These are phyloP conservation scores for Oncorhynchus nerka DNA, from an alignment of 2,113 vertebrate genomes.

Conservation along the genomic window DNA sequence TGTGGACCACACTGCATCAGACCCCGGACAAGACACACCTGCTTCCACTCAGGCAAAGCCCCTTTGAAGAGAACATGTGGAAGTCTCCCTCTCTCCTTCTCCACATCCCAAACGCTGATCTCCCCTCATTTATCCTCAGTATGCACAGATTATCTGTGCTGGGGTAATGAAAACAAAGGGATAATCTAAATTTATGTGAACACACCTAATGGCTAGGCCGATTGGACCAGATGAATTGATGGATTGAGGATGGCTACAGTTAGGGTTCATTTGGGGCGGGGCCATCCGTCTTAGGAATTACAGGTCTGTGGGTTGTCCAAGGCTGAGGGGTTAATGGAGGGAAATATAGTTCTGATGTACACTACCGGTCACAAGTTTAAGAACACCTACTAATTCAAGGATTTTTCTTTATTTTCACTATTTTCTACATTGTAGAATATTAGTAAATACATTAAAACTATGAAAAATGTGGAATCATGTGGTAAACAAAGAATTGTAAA, in stretches of 20 bases:
- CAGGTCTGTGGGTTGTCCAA: constrained; percentile 49
- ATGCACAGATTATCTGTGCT: constrained; percentile 67
- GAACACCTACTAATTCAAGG: too few species aligned
- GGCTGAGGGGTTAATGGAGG: constrained; percentile 42
- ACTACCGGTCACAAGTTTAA: too few species aligned
- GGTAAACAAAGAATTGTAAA: too few species aligned
- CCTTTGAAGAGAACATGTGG: constrained; percentile 66
- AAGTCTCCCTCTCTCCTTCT: constrained; percentile 42
- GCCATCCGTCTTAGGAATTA: constrained; percentile 64
- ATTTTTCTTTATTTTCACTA: too few species aligned
- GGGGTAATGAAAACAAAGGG: constrained; percentile 66
- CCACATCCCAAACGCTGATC: constrained; percentile 22
- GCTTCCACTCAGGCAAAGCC: constrained; percentile 64
- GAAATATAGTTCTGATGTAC: constrained; percentile 38
- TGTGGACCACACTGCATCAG: constrained; percentile 46
- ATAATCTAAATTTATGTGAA: constrained; percentile 67
- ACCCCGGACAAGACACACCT: constrained; percentile 60
- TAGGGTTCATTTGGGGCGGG: constrained; percentile 34
- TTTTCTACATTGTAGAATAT: too few species aligned
- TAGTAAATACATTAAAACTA: too few species aligned
- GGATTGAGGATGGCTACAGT: constrained; percentile 48
- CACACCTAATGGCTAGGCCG: constrained; percentile 54
- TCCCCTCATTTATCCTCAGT: constrained; percentile 61
- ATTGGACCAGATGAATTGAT: constrained; percentile 39
- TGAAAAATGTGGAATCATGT: too few species aligned